A percentile compares a stretch with the other conserved stretches of the same genome.
Evolutionary conservation across 2,888 invertebrate species (phyloP).

Genomic region (Smittia aterrima): DNA sequence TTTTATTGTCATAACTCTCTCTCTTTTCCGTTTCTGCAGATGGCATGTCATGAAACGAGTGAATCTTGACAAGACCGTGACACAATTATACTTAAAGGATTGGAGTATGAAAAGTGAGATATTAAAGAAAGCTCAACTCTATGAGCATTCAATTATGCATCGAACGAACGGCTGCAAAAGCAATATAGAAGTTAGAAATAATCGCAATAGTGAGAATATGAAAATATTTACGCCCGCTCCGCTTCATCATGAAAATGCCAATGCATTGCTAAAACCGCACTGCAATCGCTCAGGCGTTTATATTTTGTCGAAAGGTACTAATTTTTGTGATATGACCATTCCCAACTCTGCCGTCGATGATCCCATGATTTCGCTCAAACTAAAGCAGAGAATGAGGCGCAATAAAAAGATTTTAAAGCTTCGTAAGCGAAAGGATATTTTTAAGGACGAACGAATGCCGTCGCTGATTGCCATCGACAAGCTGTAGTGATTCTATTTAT

Average conservation of each 20-base stretch:
- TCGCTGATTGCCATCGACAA: constrained; percentile 36
- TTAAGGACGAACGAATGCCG: constrained; percentile 13
- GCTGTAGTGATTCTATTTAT: constrained; percentile 32
- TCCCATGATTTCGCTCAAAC: constrained; percentile 23
- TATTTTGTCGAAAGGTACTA: constrained; percentile 21
- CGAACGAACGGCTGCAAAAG: constrained; percentile 35
- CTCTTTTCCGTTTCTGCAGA: constrained; percentile 38
- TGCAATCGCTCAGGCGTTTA: constrained; percentile 35
- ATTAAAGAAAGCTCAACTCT: constrained; percentile 22
- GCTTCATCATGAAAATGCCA: neutral
- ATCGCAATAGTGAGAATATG: constrained; percentile 24
- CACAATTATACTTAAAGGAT: constrained; percentile 42
- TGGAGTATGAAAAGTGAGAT: constrained; percentile 43
- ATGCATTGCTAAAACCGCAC: constrained; percentile 5
- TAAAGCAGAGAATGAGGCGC: constrained; percentile 27
- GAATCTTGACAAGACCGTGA: constrained; percentile 35
- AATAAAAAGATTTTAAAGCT: constrained; percentile 34
- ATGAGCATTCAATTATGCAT: constrained; percentile 38
- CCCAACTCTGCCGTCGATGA: neutral
- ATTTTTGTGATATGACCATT: constrained; percentile 33
- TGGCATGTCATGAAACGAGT: constrained; percentile 43
- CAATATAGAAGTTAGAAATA: constrained; percentile 19
- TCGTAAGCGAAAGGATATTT: constrained; percentile 35
- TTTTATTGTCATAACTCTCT: neutral
- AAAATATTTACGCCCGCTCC: constrained; percentile 20